Conservation (phyloP, 2,888 invertebrate genomes). For the Phoenoteleia sp. region DNA sequence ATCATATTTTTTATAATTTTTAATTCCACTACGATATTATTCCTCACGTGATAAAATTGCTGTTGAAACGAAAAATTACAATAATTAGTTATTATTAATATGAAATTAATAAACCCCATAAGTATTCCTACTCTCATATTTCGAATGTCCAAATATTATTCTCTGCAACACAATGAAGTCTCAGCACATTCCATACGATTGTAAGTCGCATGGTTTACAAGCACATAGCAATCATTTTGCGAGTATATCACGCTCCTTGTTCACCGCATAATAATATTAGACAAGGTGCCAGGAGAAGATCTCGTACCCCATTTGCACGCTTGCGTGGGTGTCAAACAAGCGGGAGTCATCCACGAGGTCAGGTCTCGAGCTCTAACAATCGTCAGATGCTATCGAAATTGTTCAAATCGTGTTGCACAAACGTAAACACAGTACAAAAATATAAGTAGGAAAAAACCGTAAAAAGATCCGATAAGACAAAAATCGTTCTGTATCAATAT, state of each 20-base stretch:
- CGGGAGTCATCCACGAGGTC: slow-evolving; percentile 74
- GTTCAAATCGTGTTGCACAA: slow-evolving; percentile 75
- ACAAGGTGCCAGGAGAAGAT: slow-evolving; percentile 58
- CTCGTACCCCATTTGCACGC: slow-evolving; percentile 64
- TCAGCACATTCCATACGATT: slow-evolving; percentile 28
- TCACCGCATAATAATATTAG: slow-evolving; percentile 71
- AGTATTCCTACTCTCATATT: too few species aligned
- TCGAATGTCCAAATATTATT: slow-evolving; percentile 43
- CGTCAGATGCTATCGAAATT: slow-evolving; percentile 76
- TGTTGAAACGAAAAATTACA: too few species aligned
- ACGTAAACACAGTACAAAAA: too few species aligned
- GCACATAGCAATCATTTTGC: slow-evolving; percentile 67
- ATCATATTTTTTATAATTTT: too few species aligned
- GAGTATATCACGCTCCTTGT: slow-evolving; percentile 55
- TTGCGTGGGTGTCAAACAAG: slow-evolving; percentile 79
- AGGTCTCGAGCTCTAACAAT: slow-evolving; percentile 71
- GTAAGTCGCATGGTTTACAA: slow-evolving; percentile 61
- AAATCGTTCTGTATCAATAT: slow-evolving; percentile 23
- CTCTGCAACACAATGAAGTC: slow-evolving; percentile 29
- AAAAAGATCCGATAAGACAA: slow-evolving; percentile 48
- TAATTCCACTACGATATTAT: too few species aligned
- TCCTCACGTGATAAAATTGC: too few species aligned
- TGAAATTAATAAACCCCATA: too few species aligned
- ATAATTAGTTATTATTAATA: too few species aligned
- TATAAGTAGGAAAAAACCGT: slow-evolving; percentile 48